Conservation (phyloP, 2,888 invertebrate genomes). For the Conchocele bisecta region DNA sequence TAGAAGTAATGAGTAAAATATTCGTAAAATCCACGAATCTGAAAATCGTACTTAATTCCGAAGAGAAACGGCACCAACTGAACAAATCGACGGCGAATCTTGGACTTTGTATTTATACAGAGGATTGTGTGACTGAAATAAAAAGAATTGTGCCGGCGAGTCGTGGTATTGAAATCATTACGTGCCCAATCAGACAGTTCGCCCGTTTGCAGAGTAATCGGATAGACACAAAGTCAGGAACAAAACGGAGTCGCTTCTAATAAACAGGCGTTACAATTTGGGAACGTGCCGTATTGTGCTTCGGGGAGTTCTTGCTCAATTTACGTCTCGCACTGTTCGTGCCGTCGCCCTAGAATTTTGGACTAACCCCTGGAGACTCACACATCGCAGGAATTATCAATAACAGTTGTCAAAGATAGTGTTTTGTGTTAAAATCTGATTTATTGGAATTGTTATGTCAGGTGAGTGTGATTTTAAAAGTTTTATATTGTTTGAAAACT, state of each 20-base stretch:
- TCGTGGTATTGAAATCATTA: constrained; percentile 40
- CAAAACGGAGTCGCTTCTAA: constrained; percentile 21
- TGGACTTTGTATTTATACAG: too few species aligned
- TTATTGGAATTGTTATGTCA: constrained; percentile 58
- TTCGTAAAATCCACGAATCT: too few species aligned
- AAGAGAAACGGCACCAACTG: too few species aligned
- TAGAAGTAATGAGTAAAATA: too few species aligned
- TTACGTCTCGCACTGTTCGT: constrained; percentile 38
- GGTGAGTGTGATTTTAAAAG: too few species aligned
- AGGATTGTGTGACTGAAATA: constrained; percentile 49
- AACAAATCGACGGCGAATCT: too few species aligned
- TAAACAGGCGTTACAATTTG: constrained; percentile 43
- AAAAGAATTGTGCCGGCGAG: constrained; percentile 34
- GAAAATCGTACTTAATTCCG: too few species aligned
- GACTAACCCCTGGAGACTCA: constrained; percentile 39
- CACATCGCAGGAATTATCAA: constrained; percentile 43
- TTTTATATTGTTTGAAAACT: constrained; percentile 18
- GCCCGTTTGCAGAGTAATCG: constrained; percentile 15
- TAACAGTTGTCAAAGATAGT: constrained; percentile 37
- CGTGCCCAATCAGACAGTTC: constrained; percentile 54
- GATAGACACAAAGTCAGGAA: neutral
- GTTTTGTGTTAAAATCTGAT: constrained; percentile 43
- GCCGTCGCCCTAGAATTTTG: constrained; percentile 41
- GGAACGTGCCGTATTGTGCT: constrained; percentile 53
- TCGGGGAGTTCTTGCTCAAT: constrained; percentile 47